Evolutionary conservation across 2,888 invertebrate genomes (phyloP), one percentile per base, ranked within the genome.

Genomic region (Micoletzkya japonica): DNA sequence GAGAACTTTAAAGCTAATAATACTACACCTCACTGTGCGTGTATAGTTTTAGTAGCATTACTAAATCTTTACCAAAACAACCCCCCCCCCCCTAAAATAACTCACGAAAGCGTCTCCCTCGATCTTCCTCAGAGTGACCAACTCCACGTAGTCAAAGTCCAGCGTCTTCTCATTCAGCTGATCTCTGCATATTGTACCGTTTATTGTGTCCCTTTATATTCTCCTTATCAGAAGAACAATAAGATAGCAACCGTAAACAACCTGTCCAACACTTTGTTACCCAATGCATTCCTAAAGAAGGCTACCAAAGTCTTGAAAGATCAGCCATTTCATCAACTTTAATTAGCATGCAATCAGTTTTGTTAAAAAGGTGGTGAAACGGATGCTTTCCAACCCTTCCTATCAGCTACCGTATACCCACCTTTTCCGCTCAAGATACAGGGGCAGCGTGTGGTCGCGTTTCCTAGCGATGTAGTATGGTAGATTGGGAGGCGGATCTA

Each of bases 51-150:
- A n/a, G n/a, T 44, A 20, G 44, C 20, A 44, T 20, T 44, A 44
- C 20, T 44, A 20, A 14, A 10, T 44, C 20, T 44, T 20, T 14
- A 10, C 34, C n/a, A 58, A n/a, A 30, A n/a, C 4, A 50, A 64
- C 14, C n/a, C n/a, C n/a, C n/a, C n/a, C n/a, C n/a, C n/a, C n/a
- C n/a, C n/a, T n/a, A n/a, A n/a, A n/a, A n/a, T n/a, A 64, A 77
- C 82, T 74, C 63, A 85, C 85, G 72, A 85, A 86, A 59, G 86
- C 76, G 67, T 85, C 85, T 44, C 85, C 85, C 60, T 81, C 78
- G 26, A 85, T 72, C 24, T 77, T 71, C 67, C 66, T 75, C 49
- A 86, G 52, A 2, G 76, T 72, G 20, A 85, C 84, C 57, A 85
- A 60, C 34, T 85, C 85, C 7, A 81, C 84, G 66, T 85, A 85